These are phyloP conservation scores for Neoarius graeffei DNA, from an alignment of 2,113 vertebrate genomes.

Conservation along the genomic window DNA sequence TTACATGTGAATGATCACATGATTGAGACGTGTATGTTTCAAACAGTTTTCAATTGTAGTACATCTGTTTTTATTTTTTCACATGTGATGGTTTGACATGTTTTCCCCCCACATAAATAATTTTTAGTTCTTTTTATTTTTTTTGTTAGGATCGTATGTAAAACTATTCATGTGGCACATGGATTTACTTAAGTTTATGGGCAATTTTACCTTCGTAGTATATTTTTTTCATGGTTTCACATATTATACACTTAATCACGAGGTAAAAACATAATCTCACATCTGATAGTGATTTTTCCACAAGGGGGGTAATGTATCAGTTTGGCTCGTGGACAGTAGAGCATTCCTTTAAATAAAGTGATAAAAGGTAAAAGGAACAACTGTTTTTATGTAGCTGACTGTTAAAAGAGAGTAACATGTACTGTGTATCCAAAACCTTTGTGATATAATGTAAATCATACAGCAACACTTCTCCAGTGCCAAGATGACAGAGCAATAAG, in stretches of 20 bases:
- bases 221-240: not conserved
- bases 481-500: not conserved
- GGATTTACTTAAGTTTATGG: not conserved
- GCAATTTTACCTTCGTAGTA: not conserved
- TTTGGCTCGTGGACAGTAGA: not conserved
- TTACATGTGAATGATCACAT: not conserved
- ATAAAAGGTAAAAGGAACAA: too few species aligned
- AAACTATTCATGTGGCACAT: not conserved
- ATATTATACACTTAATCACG: not conserved
- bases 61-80: not conserved
- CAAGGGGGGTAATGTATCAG: not conserved
- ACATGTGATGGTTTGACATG: too few species aligned
- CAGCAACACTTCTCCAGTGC: not conserved
- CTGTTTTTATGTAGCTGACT: not conserved
- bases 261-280: not conserved
- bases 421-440: not conserved
- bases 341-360: not conserved
- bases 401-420: not conserved
- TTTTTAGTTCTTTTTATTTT: not conserved
- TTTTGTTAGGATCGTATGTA: not conserved
- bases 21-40: not conserved
- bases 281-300: not conserved
- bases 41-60: not conserved
- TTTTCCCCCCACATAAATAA: not conserved
- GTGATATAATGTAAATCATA: not conserved